A percentile compares a stretch with the other conserved stretches of the same genome.
phyloP scores from a whole-genome alignment of 1,140 invertebrate genomes.

The Eumeta japonica region DNA sequence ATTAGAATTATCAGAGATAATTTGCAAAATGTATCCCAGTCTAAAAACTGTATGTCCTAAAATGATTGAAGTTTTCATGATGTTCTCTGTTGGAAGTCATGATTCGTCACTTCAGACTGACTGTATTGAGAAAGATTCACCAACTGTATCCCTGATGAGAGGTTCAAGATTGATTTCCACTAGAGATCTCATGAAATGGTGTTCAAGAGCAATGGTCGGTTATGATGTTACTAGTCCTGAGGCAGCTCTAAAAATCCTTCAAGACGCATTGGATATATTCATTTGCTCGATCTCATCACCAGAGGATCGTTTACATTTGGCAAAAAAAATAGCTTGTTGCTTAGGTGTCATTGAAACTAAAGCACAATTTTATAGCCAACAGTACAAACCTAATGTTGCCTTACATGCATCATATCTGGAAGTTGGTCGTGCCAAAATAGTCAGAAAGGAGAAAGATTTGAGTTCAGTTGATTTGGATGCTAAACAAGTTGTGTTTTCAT shows the following conservation, averaged over 20 bases:
- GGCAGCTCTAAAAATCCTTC: constrained; percentile 75
- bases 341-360: constrained; percentile 81
- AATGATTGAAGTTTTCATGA: constrained; percentile 82
- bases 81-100: constrained; percentile 73
- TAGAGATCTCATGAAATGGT: constrained; percentile 93
- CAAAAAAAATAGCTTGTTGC: constrained; percentile 74
- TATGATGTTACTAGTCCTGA: constrained; percentile 75
- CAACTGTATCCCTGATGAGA: constrained; percentile 37
- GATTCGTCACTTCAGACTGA: constrained; percentile 45
- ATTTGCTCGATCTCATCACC: constrained; percentile 70
- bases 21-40: constrained; percentile 69
- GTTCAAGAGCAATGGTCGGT: constrained; percentile 70
- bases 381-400: constrained; percentile 76
- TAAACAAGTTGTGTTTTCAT: constrained; percentile 69
- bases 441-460: constrained; percentile 39
- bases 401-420: constrained; percentile 39
- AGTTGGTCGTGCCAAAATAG: constrained; percentile 46
- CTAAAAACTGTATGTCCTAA: constrained; percentile 73
- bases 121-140: constrained; percentile 22
- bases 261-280: constrained; percentile 92
- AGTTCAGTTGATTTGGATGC: constrained; percentile 40
- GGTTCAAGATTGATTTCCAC: constrained; percentile 71
- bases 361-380: constrained; percentile 76
- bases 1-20: constrained; percentile 69
- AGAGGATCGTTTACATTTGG: constrained; percentile 64